phyloP scores from a whole-genome alignment of 1,140 invertebrate species.

The Caenorhabditis brenneri region DNA sequence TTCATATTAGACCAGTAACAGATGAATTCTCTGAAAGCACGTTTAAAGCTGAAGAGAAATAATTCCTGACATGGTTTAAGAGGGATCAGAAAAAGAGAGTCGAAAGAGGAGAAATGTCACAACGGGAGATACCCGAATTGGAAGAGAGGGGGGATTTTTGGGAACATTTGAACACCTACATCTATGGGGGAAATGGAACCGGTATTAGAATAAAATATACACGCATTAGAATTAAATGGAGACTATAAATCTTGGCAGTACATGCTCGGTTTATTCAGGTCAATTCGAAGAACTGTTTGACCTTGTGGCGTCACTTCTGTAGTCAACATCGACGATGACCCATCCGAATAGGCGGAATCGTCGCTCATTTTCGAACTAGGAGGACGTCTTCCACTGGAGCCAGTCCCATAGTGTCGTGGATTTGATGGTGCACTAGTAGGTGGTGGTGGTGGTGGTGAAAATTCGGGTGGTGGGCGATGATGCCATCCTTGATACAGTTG shows the following conservation, averaged over 20 bases:
- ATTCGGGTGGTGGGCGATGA: slow-evolving; percentile 46
- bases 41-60: background rate
- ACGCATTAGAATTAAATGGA: background rate
- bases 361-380: slow-evolving; percentile 47
- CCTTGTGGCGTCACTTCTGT: slow-evolving; percentile 46
- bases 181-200: background rate
- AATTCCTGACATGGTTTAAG: slow-evolving; percentile 31
- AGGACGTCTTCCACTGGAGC: background rate
- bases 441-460: slow-evolving; percentile 48
- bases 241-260: slow-evolving; percentile 47
- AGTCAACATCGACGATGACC: slow-evolving; percentile 46
- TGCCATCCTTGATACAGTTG: background rate
- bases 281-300: slow-evolving; percentile 52
- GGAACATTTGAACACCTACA: background rate
- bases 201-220: background rate
- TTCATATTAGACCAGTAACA: slow-evolving; percentile 26
- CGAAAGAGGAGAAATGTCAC: slow-evolving; percentile 1
- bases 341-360: slow-evolving; percentile 53
- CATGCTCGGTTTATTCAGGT: slow-evolving; percentile 39
- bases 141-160: background rate
- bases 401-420: background rate
- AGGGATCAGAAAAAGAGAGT: background rate
- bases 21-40: slow-evolving; percentile 34
- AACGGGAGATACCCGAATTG: slow-evolving; percentile 29
- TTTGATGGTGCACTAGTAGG: background rate